Percentiles rank a stretch among this genome's conserved stretches.
Evolutionary conservation across 1,140 invertebrate genomes (phyloP).

Genomic region (Papilio glaucus): DNA sequence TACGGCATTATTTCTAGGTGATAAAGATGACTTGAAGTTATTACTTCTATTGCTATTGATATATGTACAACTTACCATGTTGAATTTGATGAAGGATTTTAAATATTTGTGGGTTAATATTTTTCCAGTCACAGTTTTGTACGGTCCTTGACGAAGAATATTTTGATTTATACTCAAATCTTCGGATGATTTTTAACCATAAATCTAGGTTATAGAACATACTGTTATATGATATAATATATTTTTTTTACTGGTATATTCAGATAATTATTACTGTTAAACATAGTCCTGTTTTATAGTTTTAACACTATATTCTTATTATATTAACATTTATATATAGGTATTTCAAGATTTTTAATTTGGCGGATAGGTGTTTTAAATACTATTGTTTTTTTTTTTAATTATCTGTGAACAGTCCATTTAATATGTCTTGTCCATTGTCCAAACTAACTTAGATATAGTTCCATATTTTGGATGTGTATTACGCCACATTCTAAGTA

Average conservation of each 20-base stretch:
- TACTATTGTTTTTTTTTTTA: conserved; percentile 45
- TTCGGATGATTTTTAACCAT: conserved; percentile 61
- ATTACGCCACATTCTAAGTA: conserved; percentile 79
- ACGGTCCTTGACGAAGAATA: conserved; percentile 17
- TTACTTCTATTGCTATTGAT: conserved; percentile 29
- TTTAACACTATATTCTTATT: conserved; percentile 74
- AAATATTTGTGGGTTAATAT: conserved; percentile 36
- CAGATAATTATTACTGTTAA: conserved; percentile 81
- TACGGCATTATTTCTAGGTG: conserved; percentile 65
- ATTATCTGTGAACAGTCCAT: conserved; percentile 71
- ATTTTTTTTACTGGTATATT: conserved; percentile 81
- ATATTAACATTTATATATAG: conserved; percentile 64
- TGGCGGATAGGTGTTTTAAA: conserved; percentile 47
- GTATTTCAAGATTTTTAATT: conserved; percentile 71
- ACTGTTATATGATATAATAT: conserved; percentile 79
- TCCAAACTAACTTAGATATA: conserved; percentile 80
- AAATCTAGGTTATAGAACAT: conserved; percentile 68
- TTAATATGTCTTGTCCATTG: conserved; percentile 78
- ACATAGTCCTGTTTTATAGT: conserved; percentile 77
- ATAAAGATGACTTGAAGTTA: conserved; percentile 38
- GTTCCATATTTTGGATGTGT: conserved; percentile 82
- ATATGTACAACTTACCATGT: conserved; percentile 35
- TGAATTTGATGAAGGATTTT: conserved; percentile 31
- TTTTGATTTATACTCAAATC: conserved; percentile 39
- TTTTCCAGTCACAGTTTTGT: conserved; percentile 29